Percentiles rank a stretch among this genome's conserved stretches.
These are phyloP conservation scores for Cotesia vestalis DNA, from an alignment of 1,140 invertebrate genomes.

Conservation along the genomic window DNA sequence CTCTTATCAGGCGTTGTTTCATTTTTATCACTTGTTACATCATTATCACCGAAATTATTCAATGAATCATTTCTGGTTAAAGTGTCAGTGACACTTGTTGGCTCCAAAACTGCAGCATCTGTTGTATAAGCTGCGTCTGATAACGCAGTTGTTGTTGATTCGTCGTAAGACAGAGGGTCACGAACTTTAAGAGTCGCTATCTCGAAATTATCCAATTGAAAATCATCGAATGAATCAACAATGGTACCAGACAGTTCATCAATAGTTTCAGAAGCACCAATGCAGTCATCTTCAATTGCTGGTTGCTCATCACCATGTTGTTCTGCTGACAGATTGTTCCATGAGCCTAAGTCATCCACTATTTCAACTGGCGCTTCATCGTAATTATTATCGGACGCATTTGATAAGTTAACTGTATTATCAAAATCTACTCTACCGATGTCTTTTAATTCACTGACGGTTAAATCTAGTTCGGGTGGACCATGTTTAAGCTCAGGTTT, in stretches of 20 bases:
- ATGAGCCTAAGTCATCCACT: neutral
- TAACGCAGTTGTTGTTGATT: too few relatives aligned
- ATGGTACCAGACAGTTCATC: too few relatives aligned
- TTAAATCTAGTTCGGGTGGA: slow-evolving; percentile 50
- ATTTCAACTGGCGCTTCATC: neutral
- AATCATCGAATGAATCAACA: too few relatives aligned
- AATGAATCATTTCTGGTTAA: too few relatives aligned
- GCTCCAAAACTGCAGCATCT: too few relatives aligned
- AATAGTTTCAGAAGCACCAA: neutral
- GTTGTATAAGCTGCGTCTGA: too few relatives aligned
- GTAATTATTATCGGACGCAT: slow-evolving; percentile 32
- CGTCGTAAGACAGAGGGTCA: too few relatives aligned
- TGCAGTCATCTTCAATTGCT: slow-evolving; percentile 6
- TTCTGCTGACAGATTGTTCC: neutral
- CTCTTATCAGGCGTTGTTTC: neutral
- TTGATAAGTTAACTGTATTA: slow-evolving; percentile 19
- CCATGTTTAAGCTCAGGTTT: slow-evolving; percentile 50
- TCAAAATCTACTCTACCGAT: slow-evolving; percentile 54
- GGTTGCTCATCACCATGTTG: neutral
- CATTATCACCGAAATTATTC: too few relatives aligned
- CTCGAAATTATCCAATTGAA: too few relatives aligned
- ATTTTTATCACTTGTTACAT: neutral
- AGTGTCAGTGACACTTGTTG: too few relatives aligned
- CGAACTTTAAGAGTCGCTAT: too few relatives aligned
- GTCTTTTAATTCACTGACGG: slow-evolving; percentile 53